Evolutionary conservation across 2,797 vertebrate genomes (phyloP).

Genomic region (Hippoglossus hippoglossus): DNA sequence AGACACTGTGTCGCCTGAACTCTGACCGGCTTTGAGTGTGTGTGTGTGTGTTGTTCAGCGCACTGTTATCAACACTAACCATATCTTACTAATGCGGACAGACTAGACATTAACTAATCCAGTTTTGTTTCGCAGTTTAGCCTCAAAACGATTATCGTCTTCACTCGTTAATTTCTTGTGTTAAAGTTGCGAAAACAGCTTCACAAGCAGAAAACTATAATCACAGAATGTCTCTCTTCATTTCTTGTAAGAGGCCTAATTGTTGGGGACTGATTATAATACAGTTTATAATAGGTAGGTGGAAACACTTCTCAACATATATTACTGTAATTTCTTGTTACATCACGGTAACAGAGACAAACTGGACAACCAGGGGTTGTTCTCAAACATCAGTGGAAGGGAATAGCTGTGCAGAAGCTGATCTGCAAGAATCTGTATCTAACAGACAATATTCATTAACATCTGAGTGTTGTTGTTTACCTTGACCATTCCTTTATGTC

Average conservation of each 20-base stretch:
- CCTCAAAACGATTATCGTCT: conserved; percentile 15
- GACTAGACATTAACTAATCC: conserved; percentile 51
- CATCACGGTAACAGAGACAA: too few species aligned
- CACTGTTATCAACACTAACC: conserved; percentile 62
- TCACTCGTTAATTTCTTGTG: neutral
- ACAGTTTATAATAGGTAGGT: neutral
- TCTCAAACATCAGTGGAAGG: neutral
- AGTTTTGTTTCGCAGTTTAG: conserved; percentile 25
- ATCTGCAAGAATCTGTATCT: too few species aligned
- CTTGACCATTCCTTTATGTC: neutral
- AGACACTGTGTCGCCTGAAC: conserved; percentile 40
- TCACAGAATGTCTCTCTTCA: conserved; percentile 3
- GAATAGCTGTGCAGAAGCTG: neutral
- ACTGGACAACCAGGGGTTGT: neutral
- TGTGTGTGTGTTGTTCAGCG: conserved; percentile 40
- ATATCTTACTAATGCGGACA: conserved; percentile 59
- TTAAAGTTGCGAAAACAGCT: conserved; percentile 6
- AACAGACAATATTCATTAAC: too few species aligned
- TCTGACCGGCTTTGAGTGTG: conserved; percentile 17
- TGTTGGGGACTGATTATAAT: neutral
- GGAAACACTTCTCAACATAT: neutral
- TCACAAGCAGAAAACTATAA: conserved; percentile 24
- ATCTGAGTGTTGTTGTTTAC: neutral
- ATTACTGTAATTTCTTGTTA: conserved; percentile 4
- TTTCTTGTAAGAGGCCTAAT: conserved; percentile 10